Evolutionary conservation across 1,140 invertebrate species (phyloP).

Genomic region (Frieseomelitta varia): DNA sequence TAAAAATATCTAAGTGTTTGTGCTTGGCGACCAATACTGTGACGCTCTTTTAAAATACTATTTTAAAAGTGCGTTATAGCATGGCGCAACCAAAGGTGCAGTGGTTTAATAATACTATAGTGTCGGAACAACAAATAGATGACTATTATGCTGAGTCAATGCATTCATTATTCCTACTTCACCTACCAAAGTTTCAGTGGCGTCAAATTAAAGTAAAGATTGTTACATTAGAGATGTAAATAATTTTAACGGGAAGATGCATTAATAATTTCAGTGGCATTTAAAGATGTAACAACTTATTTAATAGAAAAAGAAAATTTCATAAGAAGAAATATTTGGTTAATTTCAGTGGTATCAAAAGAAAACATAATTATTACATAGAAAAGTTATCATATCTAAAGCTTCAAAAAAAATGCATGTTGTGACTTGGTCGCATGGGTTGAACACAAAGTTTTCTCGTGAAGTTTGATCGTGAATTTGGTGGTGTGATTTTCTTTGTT

Average conservation of each 20-base stretch:
- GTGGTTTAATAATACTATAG: slow-evolving; percentile 78
- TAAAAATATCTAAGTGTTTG: slow-evolving; percentile 78
- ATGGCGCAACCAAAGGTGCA: slow-evolving; percentile 75
- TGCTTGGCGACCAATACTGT: slow-evolving; percentile 70
- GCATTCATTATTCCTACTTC: slow-evolving; percentile 75
- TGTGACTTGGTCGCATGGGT: slow-evolving; percentile 36
- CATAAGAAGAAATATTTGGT: slow-evolving; percentile 17
- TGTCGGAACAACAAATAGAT: slow-evolving; percentile 79
- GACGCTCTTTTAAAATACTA: slow-evolving; percentile 57
- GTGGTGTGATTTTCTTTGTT: slow-evolving; percentile 58
- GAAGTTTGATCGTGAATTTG: slow-evolving; percentile 63
- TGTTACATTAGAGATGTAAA: slow-evolving; percentile 23
- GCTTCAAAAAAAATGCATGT: slow-evolving; percentile 22
- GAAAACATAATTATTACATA: slow-evolving; percentile 20
- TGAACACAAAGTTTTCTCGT: slow-evolving; percentile 42
- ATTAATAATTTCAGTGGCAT: slow-evolving; percentile 36
- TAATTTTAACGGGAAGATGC: slow-evolving; percentile 34
- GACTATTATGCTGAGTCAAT: slow-evolving; percentile 78
- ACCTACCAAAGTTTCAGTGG: slow-evolving; percentile 70
- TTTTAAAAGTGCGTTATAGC: slow-evolving; percentile 45
- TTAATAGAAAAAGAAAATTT: slow-evolving; percentile 32
- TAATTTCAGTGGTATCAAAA: slow-evolving; percentile 34
- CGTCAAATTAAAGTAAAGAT: slow-evolving; percentile 31
- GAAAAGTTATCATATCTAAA: slow-evolving; percentile 26
- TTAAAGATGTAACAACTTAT: slow-evolving; percentile 15